Conservation (phyloP, 2,888 invertebrate genomes). For the Clanis bilineata region DNA sequence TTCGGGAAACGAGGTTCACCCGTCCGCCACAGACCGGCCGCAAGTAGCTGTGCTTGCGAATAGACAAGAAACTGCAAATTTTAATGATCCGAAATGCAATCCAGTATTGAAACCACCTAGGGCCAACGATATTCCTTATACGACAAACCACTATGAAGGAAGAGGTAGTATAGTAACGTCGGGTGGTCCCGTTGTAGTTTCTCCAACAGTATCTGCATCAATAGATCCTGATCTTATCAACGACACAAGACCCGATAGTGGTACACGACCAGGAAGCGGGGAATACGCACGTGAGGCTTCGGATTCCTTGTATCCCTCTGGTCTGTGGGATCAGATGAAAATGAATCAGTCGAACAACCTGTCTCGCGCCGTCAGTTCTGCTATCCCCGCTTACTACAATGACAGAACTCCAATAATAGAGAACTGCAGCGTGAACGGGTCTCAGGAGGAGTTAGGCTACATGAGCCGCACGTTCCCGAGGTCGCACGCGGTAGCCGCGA, state of each 20-base stretch:
- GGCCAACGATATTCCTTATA: slow-evolving; percentile 85
- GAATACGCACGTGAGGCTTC: slow-evolving; percentile 89
- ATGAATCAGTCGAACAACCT: slow-evolving; percentile 77
- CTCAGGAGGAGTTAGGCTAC: slow-evolving; percentile 84
- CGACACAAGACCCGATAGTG: slow-evolving; percentile 87
- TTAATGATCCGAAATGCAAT: slow-evolving; percentile 78
- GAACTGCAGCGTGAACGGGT: slow-evolving; percentile 81
- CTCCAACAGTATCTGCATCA: slow-evolving; percentile 87
- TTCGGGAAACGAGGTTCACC: slow-evolving; percentile 80
- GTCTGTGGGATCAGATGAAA: slow-evolving; percentile 87
- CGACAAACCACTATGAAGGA: slow-evolving; percentile 86
- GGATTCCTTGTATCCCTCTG: slow-evolving; percentile 90
- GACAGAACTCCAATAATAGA: slow-evolving; percentile 90
- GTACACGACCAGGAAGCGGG: slow-evolving; percentile 85
- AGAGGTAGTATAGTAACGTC: slow-evolving; percentile 85
- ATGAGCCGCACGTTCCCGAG: slow-evolving; percentile 84
- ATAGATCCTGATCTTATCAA: slow-evolving; percentile 94
- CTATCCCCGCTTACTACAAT: slow-evolving; percentile 84
- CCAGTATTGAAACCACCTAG: slow-evolving; percentile 88
- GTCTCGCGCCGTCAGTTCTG: slow-evolving; percentile 82
- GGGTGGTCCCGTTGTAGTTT: slow-evolving; percentile 86
- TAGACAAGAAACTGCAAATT: slow-evolving; percentile 67
- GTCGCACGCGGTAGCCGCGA: slow-evolving; percentile 60
- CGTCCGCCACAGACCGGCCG: slow-evolving; percentile 74
- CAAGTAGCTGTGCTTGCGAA: slow-evolving; percentile 83